Percentiles rank a stretch among this genome's conserved stretches.
Conservation (phyloP, 1,140 invertebrate species). For the Scaptodrosophila lebanonensis region DNA sequence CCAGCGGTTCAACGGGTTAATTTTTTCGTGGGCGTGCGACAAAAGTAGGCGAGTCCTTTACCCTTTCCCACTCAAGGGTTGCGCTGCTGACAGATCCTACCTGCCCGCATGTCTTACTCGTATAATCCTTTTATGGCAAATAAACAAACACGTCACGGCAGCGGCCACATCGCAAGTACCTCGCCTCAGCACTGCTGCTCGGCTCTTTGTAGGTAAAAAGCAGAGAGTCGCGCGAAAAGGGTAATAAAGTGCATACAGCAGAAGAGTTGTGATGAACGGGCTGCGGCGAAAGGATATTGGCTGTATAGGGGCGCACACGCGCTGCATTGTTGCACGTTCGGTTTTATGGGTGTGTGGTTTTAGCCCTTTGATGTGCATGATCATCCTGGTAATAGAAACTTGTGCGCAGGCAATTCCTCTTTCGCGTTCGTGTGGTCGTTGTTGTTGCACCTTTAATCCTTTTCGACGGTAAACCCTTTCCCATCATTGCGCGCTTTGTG, state of each 20-base stretch:
- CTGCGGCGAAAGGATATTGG: conserved; percentile 12
- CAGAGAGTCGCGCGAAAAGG: conserved; percentile 9
- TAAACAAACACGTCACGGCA: conserved; percentile 66
- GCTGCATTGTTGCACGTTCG: conserved; percentile 61
- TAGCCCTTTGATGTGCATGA: conserved; percentile 77
- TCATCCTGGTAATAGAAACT: conserved; percentile 76
- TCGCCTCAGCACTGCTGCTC: background rate
- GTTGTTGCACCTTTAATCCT: conserved; percentile 15
- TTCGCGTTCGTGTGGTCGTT: conserved; percentile 12
- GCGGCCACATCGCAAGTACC: conserved; percentile 5
- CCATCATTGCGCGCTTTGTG: conserved; percentile 24
- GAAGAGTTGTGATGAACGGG: conserved; percentile 49
- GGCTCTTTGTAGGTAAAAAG: conserved; percentile 47
- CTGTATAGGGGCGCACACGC: conserved; percentile 35
- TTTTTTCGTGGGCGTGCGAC: conserved; percentile 37
- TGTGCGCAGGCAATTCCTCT: conserved; percentile 36
- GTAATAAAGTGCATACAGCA: conserved; percentile 61
- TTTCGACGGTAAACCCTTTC: conserved; percentile 14
- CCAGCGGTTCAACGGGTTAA: conserved; percentile 49
- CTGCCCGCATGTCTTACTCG: conserved; percentile 58
- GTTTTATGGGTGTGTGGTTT: conserved; percentile 77
- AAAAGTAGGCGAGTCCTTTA: background rate
- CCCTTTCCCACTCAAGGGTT: background rate
- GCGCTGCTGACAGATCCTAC: conserved; percentile 31
- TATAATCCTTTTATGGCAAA: conserved; percentile 76